These are phyloP conservation scores for Wiebesia pumilae DNA, from an alignment of 1,140 invertebrate species.

Conservation along the genomic window DNA sequence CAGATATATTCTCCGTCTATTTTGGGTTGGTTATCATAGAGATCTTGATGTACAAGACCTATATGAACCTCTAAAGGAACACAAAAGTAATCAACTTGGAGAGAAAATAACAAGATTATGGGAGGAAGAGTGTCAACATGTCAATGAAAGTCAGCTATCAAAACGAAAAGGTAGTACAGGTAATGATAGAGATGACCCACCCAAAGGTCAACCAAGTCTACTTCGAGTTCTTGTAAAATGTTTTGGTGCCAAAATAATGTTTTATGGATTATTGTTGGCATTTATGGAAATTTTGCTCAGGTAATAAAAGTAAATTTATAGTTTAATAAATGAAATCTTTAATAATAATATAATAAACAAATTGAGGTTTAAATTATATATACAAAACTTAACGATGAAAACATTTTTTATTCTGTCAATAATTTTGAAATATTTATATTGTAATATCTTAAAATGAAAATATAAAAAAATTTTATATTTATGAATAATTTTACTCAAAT, in stretches of 20 bases:
- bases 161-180: slow-evolving; percentile 54
- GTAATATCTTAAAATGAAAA: too few species aligned
- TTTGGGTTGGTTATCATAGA: slow-evolving; percentile 80
- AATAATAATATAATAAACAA: too few species aligned
- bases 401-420: too few species aligned
- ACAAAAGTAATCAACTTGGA: slow-evolving; percentile 73
- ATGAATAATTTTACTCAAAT: too few species aligned
- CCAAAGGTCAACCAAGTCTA: slow-evolving; percentile 74
- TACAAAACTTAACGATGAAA: too few species aligned
- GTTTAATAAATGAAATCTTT: not conserved
- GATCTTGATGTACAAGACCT: slow-evolving; percentile 83
- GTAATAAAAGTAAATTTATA: slow-evolving; percentile 62
- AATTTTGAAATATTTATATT: too few species aligned
- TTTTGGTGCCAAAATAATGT: slow-evolving; percentile 74
- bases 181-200: slow-evolving; percentile 52
- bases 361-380: too few species aligned
- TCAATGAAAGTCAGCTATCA: slow-evolving; percentile 54
- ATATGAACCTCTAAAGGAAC: slow-evolving; percentile 79
- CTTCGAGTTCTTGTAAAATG: slow-evolving; percentile 74
- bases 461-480: too few species aligned
- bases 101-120: slow-evolving; percentile 69
- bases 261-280: slow-evolving; percentile 74
- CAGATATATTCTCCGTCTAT: slow-evolving; percentile 81
- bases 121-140: slow-evolving; percentile 63
- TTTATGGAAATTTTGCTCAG: slow-evolving; percentile 76